A percentile compares a stretch with the other conserved stretches of the same genome.
Evolutionary conservation across 1,140 invertebrate species (phyloP).

Genomic region (Aricia agestis): DNA sequence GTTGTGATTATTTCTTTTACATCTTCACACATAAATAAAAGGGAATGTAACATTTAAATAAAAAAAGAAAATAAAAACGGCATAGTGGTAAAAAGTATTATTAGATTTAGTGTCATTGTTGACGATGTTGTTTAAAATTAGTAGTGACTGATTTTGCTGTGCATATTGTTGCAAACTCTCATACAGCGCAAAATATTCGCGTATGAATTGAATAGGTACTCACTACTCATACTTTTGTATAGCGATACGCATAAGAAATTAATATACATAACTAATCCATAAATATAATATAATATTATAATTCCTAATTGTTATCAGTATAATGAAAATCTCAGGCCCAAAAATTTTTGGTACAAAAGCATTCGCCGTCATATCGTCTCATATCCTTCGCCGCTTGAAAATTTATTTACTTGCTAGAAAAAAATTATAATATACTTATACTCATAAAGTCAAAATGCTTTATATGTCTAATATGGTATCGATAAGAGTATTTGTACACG

Average conservation of each 20-base stretch:
- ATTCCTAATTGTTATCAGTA: not conserved
- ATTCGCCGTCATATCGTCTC: constrained; percentile 64
- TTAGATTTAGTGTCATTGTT: not conserved
- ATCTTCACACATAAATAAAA: not conserved
- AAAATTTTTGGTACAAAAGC: constrained; percentile 55
- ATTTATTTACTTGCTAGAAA: constrained; percentile 25
- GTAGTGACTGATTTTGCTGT: not conserved
- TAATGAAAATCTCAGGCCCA: not conserved
- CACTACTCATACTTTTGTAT: not conserved
- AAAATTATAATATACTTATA: constrained; percentile 25
- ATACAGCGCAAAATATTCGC: too few species aligned
- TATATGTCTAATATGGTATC: constrained; percentile 17
- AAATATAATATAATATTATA: not conserved
- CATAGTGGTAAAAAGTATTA: not conserved
- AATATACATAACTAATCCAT: not conserved
- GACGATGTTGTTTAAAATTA: not conserved
- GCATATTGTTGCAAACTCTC: not conserved
- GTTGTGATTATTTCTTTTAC: not conserved
- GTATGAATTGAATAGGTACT: not conserved
- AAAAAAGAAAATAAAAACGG: constrained; percentile 1
- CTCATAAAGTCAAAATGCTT: constrained; percentile 16
- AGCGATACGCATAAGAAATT: not conserved
- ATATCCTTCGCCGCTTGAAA: constrained; percentile 42
- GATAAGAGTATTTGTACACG: constrained; percentile 21
- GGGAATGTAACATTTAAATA: constrained; percentile 20